These are phyloP conservation scores for Archips crataeganus DNA, from an alignment of 2,888 invertebrate genomes.

Conservation along the genomic window DNA sequence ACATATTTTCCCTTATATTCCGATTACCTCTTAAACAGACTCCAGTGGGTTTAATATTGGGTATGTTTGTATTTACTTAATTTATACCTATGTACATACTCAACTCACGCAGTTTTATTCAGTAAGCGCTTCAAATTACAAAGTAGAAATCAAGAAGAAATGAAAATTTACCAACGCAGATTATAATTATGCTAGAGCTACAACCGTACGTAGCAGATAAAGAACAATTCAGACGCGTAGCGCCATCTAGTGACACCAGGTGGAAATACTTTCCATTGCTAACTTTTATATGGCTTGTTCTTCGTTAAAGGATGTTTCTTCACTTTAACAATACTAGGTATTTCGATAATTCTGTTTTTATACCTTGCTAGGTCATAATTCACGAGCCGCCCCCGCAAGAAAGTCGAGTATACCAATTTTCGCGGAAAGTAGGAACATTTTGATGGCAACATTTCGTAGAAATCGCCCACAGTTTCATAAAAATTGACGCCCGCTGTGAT, in stretches of 20 bases:
- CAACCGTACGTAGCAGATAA: not conserved
- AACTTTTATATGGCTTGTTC: not conserved
- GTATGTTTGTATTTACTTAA: too few species aligned
- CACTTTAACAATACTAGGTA: not conserved
- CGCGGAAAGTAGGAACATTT: slow-evolving; percentile 12
- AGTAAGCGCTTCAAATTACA: not conserved
- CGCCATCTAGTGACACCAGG: slow-evolving; percentile 25
- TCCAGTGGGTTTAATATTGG: too few species aligned
- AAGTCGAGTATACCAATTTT: slow-evolving; percentile 4
- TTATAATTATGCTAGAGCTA: not conserved
- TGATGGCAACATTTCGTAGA: not conserved
- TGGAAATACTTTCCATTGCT: not conserved
- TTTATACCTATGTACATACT: too few species aligned
- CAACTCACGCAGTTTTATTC: too few species aligned
- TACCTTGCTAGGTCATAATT: slow-evolving; percentile 12
- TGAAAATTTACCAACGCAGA: too few species aligned
- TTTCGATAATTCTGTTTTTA: not conserved
- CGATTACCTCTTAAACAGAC: too few species aligned
- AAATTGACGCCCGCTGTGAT: slow-evolving; percentile 1
- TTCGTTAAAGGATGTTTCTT: not conserved
- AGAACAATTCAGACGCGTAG: not conserved
- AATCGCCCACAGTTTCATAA: slow-evolving; percentile 11
- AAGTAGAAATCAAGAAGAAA: too few species aligned
- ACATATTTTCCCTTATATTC: too few species aligned
- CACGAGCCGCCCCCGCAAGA: not conserved